Percentiles rank a stretch among this genome's conserved stretches.
phyloP scores from a whole-genome alignment of 2,888 invertebrate species.

The Lottia scabra region DNA sequence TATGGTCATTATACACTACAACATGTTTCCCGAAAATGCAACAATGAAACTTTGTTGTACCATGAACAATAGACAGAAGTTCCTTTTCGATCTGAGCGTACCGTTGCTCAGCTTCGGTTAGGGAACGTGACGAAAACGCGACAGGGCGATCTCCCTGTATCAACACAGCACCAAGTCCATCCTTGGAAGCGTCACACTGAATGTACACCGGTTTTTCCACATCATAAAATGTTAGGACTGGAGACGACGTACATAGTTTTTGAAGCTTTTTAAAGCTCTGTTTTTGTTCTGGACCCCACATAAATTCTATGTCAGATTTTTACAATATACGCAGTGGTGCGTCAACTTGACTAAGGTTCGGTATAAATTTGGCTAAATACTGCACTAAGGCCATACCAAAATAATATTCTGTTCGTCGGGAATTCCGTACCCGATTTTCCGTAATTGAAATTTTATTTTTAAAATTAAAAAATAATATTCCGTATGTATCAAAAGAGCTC shows the following conservation, averaged over 20 bases:
- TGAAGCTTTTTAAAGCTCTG: slow-evolving; percentile 25
- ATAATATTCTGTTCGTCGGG: no score
- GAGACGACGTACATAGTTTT: slow-evolving; percentile 18
- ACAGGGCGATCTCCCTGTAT: slow-evolving; percentile 32
- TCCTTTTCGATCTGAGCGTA: slow-evolving; percentile 19
- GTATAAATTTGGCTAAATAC: slow-evolving; percentile 38
- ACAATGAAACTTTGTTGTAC: neutral
- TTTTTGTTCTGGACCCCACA: slow-evolving; percentile 34
- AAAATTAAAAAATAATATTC: no score
- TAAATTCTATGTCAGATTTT: slow-evolving; percentile 27
- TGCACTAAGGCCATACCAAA: no score
- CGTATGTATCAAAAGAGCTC: no score
- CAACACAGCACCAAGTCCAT: slow-evolving; percentile 35
- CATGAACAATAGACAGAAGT: slow-evolving; percentile 35
- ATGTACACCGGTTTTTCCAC: slow-evolving; percentile 30
- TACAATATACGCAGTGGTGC: slow-evolving; percentile 31
- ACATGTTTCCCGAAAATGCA: slow-evolving; percentile 24
- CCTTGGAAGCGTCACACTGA: slow-evolving; percentile 36
- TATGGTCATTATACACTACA: slow-evolving; percentile 33
- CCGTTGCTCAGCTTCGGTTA: slow-evolving; percentile 14
- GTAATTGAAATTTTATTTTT: no score
- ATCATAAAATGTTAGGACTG: slow-evolving; percentile 33
- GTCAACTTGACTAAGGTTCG: slow-evolving; percentile 34
- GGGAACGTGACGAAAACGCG: slow-evolving; percentile 33
- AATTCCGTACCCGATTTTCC: no score